Evolutionary conservation across 2,797 vertebrate species (phyloP), one percentile per base, ranked within the genome.

Genomic region (Pipistrellus kuhlii): DNA sequence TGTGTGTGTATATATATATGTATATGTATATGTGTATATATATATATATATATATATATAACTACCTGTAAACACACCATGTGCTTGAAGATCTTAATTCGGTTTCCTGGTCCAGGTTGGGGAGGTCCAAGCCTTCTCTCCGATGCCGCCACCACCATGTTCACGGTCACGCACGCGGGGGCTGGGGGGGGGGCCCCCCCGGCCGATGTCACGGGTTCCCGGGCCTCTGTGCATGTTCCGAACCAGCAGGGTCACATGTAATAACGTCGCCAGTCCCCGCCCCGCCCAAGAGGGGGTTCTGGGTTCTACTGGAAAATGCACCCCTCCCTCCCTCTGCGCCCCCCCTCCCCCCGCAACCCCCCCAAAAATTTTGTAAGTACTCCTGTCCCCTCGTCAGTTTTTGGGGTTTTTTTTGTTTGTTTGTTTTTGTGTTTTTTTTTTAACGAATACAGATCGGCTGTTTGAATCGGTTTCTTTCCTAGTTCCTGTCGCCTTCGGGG

Each of bases 51-150:
- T 44, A 44, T 44, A 44, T 44, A 44, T 44, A 44, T 44, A 11
- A 11, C 44, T 48, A 48, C 14, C n/a, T 9, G 89, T 23, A 78
- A 53, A 95, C 76, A 93, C 75, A 97, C 97, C 97, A 98, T 96
- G 96, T 1, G 95, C 97, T 98, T 98, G 97, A 98, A 98, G 97
- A 98, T 98, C 98, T 98, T 98, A 98, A 98, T 98, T 98, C 97
- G 97, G 97, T 98, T 98, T 98, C 97, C 38, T 98, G 98, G 97
- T 98, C 98, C 98, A 98, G 97, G 97, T 98, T 98, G 98, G 95
- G 96, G 97, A 97, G 97, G 98, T 98, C 98, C 98, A 98, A 97
- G 97, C 96, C 98, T 98, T 98, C 97, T 98, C 97, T 48, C 46
- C 46, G 46, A 46, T 13, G 44, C 44, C 3, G 44, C 44, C 10